phyloP scores from a whole-genome alignment of 2,888 invertebrate genomes.

The Salpingus planirostris region DNA sequence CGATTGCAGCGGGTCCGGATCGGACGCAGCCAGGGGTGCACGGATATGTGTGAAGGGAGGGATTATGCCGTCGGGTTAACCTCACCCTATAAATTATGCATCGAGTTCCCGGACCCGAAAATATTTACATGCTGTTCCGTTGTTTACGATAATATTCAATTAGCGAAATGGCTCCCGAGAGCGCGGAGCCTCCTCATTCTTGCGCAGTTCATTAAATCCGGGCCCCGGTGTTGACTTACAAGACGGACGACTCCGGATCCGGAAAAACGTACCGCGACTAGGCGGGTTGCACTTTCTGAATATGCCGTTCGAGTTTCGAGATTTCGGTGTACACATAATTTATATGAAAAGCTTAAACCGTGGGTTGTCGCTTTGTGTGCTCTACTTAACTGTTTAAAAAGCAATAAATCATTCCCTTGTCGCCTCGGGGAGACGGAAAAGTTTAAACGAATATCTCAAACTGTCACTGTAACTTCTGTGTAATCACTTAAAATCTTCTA shows the following conservation, averaged over 20 bases:
- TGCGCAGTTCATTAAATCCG: too few species aligned
- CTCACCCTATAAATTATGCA: constrained; percentile 2
- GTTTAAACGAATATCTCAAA: constrained; percentile 32
- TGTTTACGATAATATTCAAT: constrained; percentile 4
- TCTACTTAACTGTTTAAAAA: constrained; percentile 26
- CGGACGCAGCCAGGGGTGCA: too few species aligned
- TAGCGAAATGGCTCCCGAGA: constrained; percentile 1
- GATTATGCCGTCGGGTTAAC: constrained; percentile 1
- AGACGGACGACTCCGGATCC: too few species aligned
- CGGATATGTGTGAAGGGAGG: too few species aligned
- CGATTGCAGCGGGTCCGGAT: too few species aligned
- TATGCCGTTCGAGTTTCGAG: too few species aligned
- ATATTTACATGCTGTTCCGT: constrained; percentile 2
- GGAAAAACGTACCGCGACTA: too few species aligned
- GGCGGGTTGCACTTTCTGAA: too few species aligned
- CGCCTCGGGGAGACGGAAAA: constrained; percentile 28
- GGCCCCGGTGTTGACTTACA: too few species aligned
- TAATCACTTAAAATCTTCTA: constrained; percentile 19
- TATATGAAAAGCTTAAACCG: constrained; percentile 17
- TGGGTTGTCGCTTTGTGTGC: constrained; percentile 17
- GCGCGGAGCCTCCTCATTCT: neutral
- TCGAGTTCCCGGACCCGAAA: constrained; percentile 1
- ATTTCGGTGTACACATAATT: constrained; percentile 8
- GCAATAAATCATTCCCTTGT: constrained; percentile 29
- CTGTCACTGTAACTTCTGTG: constrained; percentile 22